Conservation (phyloP, 2,888 invertebrate genomes). For the Pandemis heparana region DNA sequence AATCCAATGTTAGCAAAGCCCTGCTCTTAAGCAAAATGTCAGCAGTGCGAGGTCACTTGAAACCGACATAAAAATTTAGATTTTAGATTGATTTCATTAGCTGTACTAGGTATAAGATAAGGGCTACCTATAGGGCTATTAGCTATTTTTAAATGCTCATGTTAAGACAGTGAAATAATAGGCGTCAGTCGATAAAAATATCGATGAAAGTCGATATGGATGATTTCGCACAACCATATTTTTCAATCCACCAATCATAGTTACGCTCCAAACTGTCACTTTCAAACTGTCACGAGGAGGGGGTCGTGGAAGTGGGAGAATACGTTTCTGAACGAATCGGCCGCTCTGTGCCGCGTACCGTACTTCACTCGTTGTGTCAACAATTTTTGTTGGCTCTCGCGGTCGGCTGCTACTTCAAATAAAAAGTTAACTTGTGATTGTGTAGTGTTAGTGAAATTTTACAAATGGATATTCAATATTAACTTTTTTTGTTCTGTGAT, state of each 20-base stretch:
- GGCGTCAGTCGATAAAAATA: neutral
- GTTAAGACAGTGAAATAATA: neutral
- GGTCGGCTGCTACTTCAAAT: conserved; percentile 54
- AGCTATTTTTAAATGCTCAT: no score
- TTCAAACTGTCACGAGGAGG: conserved; percentile 60
- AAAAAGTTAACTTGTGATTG: conserved; percentile 66
- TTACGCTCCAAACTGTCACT: conserved; percentile 33
- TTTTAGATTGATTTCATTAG: no score
- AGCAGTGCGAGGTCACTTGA: no score
- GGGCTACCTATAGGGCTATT: no score
- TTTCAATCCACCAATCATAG: conserved; percentile 30
- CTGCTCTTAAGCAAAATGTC: no score
- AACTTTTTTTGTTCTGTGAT: conserved; percentile 57
- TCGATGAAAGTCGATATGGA: neutral
- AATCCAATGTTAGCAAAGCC: no score
- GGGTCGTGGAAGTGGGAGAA: conserved; percentile 46
- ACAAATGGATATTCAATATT: conserved; percentile 73
- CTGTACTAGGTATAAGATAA: no score
- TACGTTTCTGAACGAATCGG: conserved; percentile 54
- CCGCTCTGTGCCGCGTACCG: conserved; percentile 38
- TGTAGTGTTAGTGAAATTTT: conserved; percentile 71
- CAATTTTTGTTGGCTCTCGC: conserved; percentile 56
- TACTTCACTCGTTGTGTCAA: conserved; percentile 52
- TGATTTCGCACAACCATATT: conserved; percentile 12
- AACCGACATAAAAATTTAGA: no score